Evolutionary conservation across 1,140 invertebrate species (phyloP), one percentile per base, ranked within the genome.

Genomic region (Ceratina australensis): DNA sequence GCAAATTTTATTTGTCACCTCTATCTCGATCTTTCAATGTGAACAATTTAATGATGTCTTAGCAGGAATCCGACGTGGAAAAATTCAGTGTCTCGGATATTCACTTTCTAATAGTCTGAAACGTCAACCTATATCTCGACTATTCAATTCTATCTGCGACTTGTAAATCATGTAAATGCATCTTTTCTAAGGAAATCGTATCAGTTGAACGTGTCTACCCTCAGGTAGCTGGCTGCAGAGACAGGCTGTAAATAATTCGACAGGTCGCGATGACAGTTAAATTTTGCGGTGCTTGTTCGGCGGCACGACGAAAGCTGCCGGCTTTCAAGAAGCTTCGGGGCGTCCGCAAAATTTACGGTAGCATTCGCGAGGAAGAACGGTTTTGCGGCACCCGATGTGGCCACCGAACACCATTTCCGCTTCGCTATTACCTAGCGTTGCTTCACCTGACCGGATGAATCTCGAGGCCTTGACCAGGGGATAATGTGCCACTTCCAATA

Each of bases 311-410:
- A 13, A 10, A 47, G 13, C 49, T n/a, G 42, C 50, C 52, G 1
- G 5, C 5, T 16, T 54, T 26, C 50, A 3, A 20, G 0, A 54
- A 65, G 18, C 22, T 52, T 20, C 20, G 71, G 50, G 10, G 10
- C 47, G 0, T 1, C 15, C 57, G 77, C 28, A 83, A 78, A 84
- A 87, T 86, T 87, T 88, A 88, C 82, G 79, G 80, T 87, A 82
- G 85, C 82, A 33, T 80, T 77, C 72, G 63, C 54, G 52, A 64
- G 64, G 24, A 60, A 47, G 59, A 72, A 68, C 54, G 61, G 64
- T 64, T 42, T 24, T 85, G 79, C 22, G 84, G 80, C 57, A 61
- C 60, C 64, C 54, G 63, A 82, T 83, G 73, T 64, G 76, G 73
- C 68, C 81, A 86, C 81, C 61, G 72, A 22, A 65, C 63, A 61